These are phyloP conservation scores for Agriopis leucophaearia DNA, from an alignment of 2,888 invertebrate species.

Conservation along the genomic window DNA sequence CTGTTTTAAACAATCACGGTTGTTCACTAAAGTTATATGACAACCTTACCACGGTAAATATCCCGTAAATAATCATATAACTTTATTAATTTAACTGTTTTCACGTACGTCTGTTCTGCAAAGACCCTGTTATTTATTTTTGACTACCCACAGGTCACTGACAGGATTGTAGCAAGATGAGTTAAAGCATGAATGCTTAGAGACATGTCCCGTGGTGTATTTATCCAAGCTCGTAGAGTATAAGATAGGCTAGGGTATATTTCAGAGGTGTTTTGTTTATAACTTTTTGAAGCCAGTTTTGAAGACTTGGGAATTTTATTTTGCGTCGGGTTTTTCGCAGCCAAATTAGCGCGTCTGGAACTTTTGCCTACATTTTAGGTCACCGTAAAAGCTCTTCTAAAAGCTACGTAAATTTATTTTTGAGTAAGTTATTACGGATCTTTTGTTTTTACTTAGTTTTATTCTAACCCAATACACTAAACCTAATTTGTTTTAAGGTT, in stretches of 20 bases:
- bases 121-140: no score
- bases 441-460: neutral
- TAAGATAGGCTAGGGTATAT: constrained; percentile 31
- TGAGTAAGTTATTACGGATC: neutral
- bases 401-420: neutral
- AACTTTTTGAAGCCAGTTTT: constrained; percentile 31
- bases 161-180: no score
- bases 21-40: no score
- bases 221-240: constrained; percentile 4
- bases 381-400: neutral
- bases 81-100: no score
- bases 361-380: constrained; percentile 20
- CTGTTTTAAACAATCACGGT: no score
- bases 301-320: constrained; percentile 27
- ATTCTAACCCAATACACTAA: no score
- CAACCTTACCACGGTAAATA: no score
- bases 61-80: no score
- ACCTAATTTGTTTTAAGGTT: no score
- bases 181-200: neutral
- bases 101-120: no score
- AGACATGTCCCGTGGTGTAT: neutral
- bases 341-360: constrained; percentile 32
- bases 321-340: constrained; percentile 27
- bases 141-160: no score
- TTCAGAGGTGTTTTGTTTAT: constrained; percentile 35